Base-by-base conservation (phyloP, 1,140 invertebrate species). In the Bombus ignitus region DNA sequence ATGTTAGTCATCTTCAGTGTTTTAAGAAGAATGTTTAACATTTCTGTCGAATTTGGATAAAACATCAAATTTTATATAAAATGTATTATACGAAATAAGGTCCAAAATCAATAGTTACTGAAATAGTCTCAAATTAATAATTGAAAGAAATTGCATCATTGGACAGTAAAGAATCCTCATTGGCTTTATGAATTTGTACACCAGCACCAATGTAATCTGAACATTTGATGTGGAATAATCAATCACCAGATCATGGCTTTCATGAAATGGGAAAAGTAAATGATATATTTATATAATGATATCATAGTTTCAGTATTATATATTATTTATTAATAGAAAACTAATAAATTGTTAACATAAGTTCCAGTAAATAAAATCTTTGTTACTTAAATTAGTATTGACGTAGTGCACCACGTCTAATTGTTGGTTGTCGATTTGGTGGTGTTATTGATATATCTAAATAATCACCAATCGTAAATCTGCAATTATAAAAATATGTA, bases 381-480 rank as follows among this genome's bases (percentile, higher is more conserved):
- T 57, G 37, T 81, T 87, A 68, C n/a, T 62, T 76, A 59, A 13
- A 35, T 92, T 94, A 95, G 88, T 96, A 96, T 81, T 96, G 96
- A 82, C 96, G 95, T 35, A 96, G 94, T 42, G 96, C 94, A 87
- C 96, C 96, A 85, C 96, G 95, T 95, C 97, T 95, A 88, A 96
- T 95, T 32, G 95, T 94, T 65, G 96, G 96, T 81, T 97, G 97
- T 93, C 98, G 96, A 90, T 97, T 97, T 22, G 98, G 98, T 66
- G 98, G 98, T 47, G 98, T 98, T 76, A 99, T 99, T 15, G 98
- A 98, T 91, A 99, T 99, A 94, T 99, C 99, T 92, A 99, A 96
- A 95, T 98, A 99, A 95, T 99, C 99, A 8, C 99, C 98, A 93
- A 99, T 98, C 83, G 97, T 97, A 92, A 99, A 99, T 91, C 98